Percentiles rank a stretch among this genome's conserved stretches.
phyloP scores from a whole-genome alignment of 2,113 vertebrate species.

The Tricholaema leucomelas region DNA sequence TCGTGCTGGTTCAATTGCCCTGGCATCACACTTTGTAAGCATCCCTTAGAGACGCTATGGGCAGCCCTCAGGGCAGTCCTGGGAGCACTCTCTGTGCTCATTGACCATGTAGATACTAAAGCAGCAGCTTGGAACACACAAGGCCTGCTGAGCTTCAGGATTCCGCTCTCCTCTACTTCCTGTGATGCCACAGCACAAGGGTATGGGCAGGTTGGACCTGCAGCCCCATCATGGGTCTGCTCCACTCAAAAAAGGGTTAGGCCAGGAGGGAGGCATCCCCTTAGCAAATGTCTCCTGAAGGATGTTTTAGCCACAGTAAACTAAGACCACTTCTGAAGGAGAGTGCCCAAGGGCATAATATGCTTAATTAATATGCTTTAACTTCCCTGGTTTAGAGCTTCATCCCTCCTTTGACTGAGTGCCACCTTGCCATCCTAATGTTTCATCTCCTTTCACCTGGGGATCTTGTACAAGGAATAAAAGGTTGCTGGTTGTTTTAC shows the following conservation, averaged over 20 bases:
- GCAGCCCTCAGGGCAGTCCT: background rate
- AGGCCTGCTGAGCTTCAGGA: background rate
- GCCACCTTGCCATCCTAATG: background rate
- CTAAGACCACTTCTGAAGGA: background rate
- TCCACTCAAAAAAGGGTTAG: background rate
- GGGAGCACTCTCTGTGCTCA: background rate
- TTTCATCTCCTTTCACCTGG: background rate
- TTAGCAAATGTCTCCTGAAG: background rate
- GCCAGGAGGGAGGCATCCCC: background rate
- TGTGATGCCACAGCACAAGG: accelerated
- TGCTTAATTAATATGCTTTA: background rate
- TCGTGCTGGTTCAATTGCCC: background rate
- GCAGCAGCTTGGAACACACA: background rate
- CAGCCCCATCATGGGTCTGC: background rate
- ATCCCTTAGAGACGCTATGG: background rate
- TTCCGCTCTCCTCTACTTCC: background rate
- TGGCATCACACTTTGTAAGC: background rate
- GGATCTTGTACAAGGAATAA: background rate
- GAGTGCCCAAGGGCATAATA: background rate
- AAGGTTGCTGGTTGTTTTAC: background rate
- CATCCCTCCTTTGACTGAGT: background rate
- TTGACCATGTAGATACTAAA: background rate
- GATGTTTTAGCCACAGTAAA: background rate
- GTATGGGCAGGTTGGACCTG: background rate
- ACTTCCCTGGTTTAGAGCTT: background rate